Base-by-base conservation (phyloP, 2,888 invertebrate genomes). In the Acrobasis suavella region DNA sequence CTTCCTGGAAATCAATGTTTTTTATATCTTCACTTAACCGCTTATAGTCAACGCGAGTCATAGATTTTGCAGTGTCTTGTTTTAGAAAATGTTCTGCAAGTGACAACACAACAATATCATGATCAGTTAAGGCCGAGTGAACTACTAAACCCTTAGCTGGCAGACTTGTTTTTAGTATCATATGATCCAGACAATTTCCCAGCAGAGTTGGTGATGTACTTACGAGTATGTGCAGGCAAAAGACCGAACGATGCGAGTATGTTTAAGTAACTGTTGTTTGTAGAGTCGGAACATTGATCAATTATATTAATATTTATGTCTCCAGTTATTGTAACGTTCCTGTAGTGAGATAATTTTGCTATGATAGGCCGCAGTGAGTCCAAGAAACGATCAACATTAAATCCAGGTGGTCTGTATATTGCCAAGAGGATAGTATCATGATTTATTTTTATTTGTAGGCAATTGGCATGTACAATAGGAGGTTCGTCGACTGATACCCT, bases 281-380 rank as follows among this genome's bases (percentile, higher is more conserved):
- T 55, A 16, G 16, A 10, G 16, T 8, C 15, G 14, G 7, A 38
- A 38, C 55, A 38, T 55, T 38, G 10, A 38, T 7, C 12, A 7
- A 38, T 12, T 38, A 55, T 32, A 38, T 55, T 55, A 7, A 55
- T 55, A 39, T 55, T 55, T 0, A 55, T 55, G n/a, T 55, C 55
- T 9, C 55, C 55, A 7, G 38, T 39, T 16, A 39, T n/a, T 9
- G 39, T 16, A 12, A 55, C 16, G 5, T 39, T 37, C 10, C 10
- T 55, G n/a, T 9, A 16, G 9, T 14, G 6, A 16, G 15, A 16
- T 55, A 55, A 39, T 22, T 37, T 37, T 39, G 2, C 39, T 38
- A 12, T 38, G 32, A 15, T 38, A 38, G 9, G 38, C 3, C 14
- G 12, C 38, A 55, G 15, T 10, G 55, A 55, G 7, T 32, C 5